Percentiles rank a stretch among this genome's conserved stretches.
Conservation (phyloP, 2,888 invertebrate genomes). For the Seira musarum region DNA sequence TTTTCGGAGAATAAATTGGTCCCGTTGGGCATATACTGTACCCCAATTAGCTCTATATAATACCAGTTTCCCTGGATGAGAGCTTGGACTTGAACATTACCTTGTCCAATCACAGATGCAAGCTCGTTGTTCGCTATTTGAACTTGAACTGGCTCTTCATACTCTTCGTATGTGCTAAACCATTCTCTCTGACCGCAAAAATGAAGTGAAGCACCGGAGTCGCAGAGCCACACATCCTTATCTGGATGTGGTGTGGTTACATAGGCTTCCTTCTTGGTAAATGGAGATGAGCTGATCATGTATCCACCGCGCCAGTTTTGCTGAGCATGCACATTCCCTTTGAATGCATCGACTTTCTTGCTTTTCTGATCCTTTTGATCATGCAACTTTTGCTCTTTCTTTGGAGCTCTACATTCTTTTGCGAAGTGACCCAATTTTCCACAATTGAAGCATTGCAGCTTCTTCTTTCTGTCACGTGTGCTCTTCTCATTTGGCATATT, state of each 20-base stretch:
- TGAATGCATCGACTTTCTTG: too few relatives aligned
- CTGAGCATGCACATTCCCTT: too few relatives aligned
- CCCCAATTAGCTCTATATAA: slow-evolving; percentile 38
- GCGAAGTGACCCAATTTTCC: slow-evolving; percentile 53
- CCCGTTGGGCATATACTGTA: slow-evolving; percentile 47
- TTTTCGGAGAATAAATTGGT: slow-evolving; percentile 58
- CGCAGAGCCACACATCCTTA: slow-evolving; percentile 36
- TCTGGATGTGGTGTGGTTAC: too few relatives aligned
- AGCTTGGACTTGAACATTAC: slow-evolving; percentile 50
- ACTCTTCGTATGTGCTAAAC: slow-evolving; percentile 47
- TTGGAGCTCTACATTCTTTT: slow-evolving; percentile 28
- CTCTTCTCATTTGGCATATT: slow-evolving; percentile 22
- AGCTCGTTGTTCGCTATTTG: slow-evolving; percentile 29
- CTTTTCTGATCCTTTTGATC: background rate
- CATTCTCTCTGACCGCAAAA: slow-evolving; percentile 51
- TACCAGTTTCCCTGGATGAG: slow-evolving; percentile 31
- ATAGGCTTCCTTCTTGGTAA: too few relatives aligned
- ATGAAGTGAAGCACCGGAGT: slow-evolving; percentile 49
- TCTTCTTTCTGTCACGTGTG: too few relatives aligned
- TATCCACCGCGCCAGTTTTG: too few relatives aligned
- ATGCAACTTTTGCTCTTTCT: slow-evolving; percentile 25
- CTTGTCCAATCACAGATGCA: slow-evolving; percentile 17
- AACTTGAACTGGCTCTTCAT: slow-evolving; percentile 20
- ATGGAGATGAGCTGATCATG: too few relatives aligned
- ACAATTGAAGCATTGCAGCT: slow-evolving; percentile 32